Evolutionary conservation across 2,888 invertebrate species (phyloP).

Genomic region (Oscheius myriophilus): DNA sequence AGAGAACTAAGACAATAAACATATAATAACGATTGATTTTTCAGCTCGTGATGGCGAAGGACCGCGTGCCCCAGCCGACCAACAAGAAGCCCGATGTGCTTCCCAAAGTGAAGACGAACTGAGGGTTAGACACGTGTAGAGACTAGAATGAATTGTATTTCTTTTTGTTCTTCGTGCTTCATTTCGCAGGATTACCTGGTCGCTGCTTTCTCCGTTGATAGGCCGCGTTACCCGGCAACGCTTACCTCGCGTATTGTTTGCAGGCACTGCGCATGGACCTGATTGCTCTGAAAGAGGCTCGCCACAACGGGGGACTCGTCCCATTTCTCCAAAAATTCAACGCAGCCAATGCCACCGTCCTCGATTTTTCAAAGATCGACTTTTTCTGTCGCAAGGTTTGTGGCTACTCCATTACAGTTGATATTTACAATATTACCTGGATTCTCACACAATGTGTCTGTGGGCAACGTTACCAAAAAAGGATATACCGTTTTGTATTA

Average conservation of each 20-base stretch:
- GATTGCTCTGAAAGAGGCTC: conserved; percentile 10
- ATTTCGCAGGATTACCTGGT: no score
- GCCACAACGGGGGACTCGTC: neutral
- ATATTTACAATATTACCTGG: no score
- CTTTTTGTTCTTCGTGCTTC: no score
- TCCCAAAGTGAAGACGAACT: conserved; percentile 45
- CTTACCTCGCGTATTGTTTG: no score
- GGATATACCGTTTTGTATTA: no score
- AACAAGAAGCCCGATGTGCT: conserved; percentile 63
- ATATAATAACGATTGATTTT: conserved; percentile 11
- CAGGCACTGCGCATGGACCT: conserved; percentile 11
- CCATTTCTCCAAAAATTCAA: conserved; percentile 25
- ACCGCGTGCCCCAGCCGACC: conserved; percentile 65
- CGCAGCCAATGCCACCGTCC: neutral
- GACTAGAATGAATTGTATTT: no score
- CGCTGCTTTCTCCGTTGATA: no score
- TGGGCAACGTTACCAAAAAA: no score
- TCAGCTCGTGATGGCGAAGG: conserved; percentile 57
- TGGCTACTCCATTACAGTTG: no score
- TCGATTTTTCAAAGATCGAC: conserved; percentile 14
- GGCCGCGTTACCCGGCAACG: no score
- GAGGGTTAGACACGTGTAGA: neutral
- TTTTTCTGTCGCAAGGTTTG: conserved; percentile 24
- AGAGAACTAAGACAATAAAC: no score
- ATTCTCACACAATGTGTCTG: no score